Evolutionary conservation across 2,113 vertebrate genomes (phyloP).

Genomic region (Sisor rabdophorus): DNA sequence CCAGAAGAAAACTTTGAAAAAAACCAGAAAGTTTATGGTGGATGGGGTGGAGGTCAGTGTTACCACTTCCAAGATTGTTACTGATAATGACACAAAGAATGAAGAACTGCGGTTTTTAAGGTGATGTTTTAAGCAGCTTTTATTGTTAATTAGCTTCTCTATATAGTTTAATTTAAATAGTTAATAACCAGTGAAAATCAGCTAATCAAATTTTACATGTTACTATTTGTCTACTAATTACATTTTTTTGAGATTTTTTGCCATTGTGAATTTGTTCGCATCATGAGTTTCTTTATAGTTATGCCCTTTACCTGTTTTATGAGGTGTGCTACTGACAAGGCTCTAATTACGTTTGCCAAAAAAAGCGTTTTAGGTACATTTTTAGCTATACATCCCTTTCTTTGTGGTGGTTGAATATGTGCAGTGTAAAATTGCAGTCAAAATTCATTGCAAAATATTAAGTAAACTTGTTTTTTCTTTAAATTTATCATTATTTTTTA

Average conservation of each 20-base stretch:
- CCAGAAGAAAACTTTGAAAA: slow-evolving; percentile 96
- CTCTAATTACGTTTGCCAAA: not conserved
- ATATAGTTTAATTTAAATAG: not conserved
- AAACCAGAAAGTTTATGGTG: slow-evolving; percentile 96
- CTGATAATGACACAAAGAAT: slow-evolving; percentile 92
- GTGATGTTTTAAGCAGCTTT: slow-evolving; percentile 55
- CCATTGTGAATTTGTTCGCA: no score
- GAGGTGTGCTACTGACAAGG: not conserved
- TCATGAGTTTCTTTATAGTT: not conserved
- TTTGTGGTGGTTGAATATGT: not conserved
- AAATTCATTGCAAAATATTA: not conserved
- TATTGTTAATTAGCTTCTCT: not conserved
- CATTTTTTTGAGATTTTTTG: no score
- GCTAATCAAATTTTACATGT: not conserved
- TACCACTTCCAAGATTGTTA: slow-evolving; percentile 95
- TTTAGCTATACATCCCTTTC: not conserved
- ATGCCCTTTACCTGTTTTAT: not conserved
- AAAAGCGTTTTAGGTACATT: not conserved
- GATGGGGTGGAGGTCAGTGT: slow-evolving; percentile 98
- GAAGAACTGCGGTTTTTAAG: slow-evolving; percentile 92
- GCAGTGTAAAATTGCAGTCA: not conserved
- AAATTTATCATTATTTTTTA: no score
- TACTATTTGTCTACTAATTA: not conserved
- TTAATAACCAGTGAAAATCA: no score
- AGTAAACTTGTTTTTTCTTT: not conserved